Conservation (phyloP, 30 jellyfish, hydroid and myxozoan species). For the Catostylus mosaicus region DNA sequence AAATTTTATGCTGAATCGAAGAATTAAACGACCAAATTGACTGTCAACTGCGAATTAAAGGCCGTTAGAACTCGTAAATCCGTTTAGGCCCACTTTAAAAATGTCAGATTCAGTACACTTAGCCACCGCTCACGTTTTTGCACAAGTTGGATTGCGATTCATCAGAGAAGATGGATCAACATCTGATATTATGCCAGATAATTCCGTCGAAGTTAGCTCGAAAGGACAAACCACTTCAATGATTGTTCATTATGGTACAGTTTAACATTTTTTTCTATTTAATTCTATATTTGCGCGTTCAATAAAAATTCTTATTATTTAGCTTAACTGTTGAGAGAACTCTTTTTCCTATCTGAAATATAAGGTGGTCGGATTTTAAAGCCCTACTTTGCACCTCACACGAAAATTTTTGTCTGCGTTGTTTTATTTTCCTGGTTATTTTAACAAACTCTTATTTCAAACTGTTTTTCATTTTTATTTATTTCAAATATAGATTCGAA, state of each 20-base stretch:
- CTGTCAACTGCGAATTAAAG: too few species aligned
- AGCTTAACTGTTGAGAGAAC: too few species aligned
- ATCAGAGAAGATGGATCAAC: conserved; percentile 71
- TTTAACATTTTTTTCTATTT: not conserved
- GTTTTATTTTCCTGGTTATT: too few species aligned
- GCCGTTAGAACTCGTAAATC: too few species aligned
- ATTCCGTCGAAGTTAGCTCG: conserved; percentile 15
- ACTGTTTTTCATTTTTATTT: too few species aligned
- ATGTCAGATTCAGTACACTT: conserved; percentile 43
- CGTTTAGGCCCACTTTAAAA: not conserved
- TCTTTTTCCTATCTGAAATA: too few species aligned
- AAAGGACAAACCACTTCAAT: conserved; percentile 46
- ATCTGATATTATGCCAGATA: conserved; percentile 24
- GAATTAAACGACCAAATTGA: too few species aligned
- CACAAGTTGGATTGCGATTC: conserved; percentile 63
- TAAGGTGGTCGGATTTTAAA: not conserved
- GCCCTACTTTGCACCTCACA: not conserved
- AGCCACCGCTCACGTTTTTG: conserved; percentile 40
- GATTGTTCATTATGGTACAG: conserved; percentile 36
- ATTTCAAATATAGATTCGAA: conserved; percentile 19
- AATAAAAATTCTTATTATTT: too few species aligned
- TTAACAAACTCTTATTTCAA: too few species aligned
- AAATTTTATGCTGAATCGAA: too few species aligned
- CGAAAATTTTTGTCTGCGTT: too few species aligned
- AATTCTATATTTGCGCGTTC: too few species aligned